Conservation (phyloP, 2,113 vertebrate genomes). For the Catagonus wagneri region DNA sequence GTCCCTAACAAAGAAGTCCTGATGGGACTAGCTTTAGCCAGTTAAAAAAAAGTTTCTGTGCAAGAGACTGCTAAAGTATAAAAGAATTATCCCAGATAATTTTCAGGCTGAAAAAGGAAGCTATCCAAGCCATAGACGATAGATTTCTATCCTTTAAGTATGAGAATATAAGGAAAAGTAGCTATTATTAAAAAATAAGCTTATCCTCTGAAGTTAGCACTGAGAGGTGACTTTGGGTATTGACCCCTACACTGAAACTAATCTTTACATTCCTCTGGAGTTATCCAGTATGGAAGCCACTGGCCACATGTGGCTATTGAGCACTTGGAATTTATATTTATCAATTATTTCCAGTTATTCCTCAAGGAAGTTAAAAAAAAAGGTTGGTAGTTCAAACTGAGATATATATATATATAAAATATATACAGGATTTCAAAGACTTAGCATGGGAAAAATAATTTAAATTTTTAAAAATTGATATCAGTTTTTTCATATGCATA, state of each 20-base stretch:
- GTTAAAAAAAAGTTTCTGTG: neutral
- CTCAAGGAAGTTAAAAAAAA: conserved; percentile 5
- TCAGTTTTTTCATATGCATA: neutral
- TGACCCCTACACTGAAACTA: neutral
- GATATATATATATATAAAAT: neutral
- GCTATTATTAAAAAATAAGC: neutral
- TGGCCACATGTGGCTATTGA: neutral
- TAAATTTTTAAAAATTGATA: no score
- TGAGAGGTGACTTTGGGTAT: neutral
- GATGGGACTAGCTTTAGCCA: neutral
- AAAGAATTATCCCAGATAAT: neutral
- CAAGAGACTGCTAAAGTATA: neutral
- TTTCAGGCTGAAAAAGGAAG: neutral
- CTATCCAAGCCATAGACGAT: neutral
- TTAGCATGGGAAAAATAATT: neutral
- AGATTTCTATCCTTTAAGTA: neutral
- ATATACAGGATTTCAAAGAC: conserved; percentile 25
- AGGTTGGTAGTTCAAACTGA: neutral
- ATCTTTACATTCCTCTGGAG: neutral
- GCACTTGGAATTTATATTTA: neutral
- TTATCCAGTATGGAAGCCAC: neutral
- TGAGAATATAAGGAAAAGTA: neutral
- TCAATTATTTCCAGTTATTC: neutral
- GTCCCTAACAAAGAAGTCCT: neutral
- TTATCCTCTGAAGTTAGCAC: neutral